Evolutionary conservation across 2,888 invertebrate genomes (phyloP).

Genomic region (Oasisia sp.): DNA sequence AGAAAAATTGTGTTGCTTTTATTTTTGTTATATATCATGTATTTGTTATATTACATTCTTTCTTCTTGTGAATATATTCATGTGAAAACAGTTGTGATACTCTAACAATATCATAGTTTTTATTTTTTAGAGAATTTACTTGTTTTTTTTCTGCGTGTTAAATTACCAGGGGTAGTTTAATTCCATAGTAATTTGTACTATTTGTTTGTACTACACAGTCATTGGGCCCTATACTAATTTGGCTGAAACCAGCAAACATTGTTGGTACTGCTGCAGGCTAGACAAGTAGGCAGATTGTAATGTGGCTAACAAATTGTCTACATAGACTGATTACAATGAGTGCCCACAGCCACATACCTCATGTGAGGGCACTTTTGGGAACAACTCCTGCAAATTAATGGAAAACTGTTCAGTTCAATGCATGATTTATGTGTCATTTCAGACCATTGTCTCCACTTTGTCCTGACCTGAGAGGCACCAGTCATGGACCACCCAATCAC

Average conservation of each 20-base stretch:
- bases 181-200: not conserved
- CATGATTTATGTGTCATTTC: not conserved
- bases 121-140: not conserved
- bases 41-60: too few species aligned
- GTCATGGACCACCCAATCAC: too few species aligned
- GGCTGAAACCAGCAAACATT: not conserved
- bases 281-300: not conserved
- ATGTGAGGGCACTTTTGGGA: not conserved
- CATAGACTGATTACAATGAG: not conserved
- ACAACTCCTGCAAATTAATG: not conserved
- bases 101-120: not conserved
- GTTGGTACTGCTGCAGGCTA: not conserved
- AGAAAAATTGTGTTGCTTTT: not conserved
- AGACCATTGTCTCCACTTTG: not conserved
- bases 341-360: not conserved
- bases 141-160: not conserved
- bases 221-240: not conserved
- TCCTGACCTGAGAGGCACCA: too few species aligned
- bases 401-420: not conserved
- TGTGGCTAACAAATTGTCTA: not conserved
- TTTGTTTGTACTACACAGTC: not conserved
- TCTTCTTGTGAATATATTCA: too few species aligned
- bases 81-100: too few species aligned
- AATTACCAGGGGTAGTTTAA: not conserved
- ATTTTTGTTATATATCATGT: too few species aligned